Percentiles rank a stretch among this genome's conserved stretches.
These are phyloP conservation scores for Myotis findleyi DNA, from an alignment of 2,797 vertebrate species.

Conservation along the genomic window DNA sequence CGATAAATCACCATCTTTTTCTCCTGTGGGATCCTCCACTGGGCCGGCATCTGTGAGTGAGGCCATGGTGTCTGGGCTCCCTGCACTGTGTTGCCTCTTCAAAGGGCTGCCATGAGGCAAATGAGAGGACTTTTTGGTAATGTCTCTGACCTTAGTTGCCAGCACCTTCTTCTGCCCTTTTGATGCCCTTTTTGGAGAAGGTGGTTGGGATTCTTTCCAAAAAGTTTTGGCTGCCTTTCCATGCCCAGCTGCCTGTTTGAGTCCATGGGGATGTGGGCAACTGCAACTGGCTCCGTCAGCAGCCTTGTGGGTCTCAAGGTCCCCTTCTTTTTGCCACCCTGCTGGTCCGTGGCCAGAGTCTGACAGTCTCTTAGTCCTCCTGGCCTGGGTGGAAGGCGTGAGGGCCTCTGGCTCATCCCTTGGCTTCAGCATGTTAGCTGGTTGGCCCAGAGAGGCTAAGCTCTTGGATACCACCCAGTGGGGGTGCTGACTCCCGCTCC, in stretches of 20 bases:
- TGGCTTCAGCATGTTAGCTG: constrained; percentile 75
- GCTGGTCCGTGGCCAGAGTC: constrained; percentile 56
- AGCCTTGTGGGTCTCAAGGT: constrained; percentile 50
- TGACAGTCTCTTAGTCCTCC: constrained; percentile 80
- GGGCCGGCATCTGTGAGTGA: constrained; percentile 69
- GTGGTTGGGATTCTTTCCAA: constrained; percentile 77
- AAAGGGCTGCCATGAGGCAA: constrained; percentile 72
- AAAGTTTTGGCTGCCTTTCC: constrained; percentile 84
- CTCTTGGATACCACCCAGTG: constrained; percentile 61
- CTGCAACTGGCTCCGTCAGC: neutral
- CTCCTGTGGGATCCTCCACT: neutral
- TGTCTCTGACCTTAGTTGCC: constrained; percentile 86
- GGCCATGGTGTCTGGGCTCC: constrained; percentile 84
- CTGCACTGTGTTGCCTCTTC: constrained; percentile 90
- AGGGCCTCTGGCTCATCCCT: constrained; percentile 73
- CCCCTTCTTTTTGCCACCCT: constrained; percentile 72
- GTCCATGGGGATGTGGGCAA: constrained; percentile 42
- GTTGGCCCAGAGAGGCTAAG: constrained; percentile 69
- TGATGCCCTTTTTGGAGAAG: constrained; percentile 74
- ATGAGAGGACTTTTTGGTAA: constrained; percentile 84
- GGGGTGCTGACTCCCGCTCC: constrained; percentile 65
- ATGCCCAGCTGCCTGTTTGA: constrained; percentile 58
- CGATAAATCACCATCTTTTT: constrained; percentile 84
- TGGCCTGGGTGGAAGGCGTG: constrained; percentile 80
- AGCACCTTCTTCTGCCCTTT: constrained; percentile 81